Conservation (phyloP, 2,888 invertebrate species). For the Heteromyza rotundicornis region DNA sequence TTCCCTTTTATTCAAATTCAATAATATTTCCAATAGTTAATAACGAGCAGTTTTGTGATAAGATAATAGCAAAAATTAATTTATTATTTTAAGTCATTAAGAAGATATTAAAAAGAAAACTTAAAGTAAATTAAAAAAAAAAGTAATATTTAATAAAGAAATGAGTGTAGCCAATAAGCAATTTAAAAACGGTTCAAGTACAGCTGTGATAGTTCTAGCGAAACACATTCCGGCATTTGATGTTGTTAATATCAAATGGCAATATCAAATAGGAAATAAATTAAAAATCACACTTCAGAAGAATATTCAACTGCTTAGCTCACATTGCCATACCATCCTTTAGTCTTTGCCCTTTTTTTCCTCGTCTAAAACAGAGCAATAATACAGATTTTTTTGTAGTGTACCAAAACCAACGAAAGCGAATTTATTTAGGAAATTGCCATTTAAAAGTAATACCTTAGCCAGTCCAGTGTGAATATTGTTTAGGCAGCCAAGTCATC, state of each 20-base stretch:
- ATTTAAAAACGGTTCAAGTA: conserved; percentile 47
- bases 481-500: too few species aligned
- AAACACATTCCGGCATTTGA: conserved; percentile 36
- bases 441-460: too few species aligned
- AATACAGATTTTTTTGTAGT: neutral
- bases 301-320: neutral
- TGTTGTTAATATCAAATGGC: too few species aligned
- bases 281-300: neutral
- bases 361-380: too few species aligned
- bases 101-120: conserved; percentile 33
- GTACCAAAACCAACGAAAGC: conserved; percentile 16
- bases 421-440: conserved; percentile 14
- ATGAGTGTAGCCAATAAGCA: conserved; percentile 42
- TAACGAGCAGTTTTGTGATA: conserved; percentile 11
- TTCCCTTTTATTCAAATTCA: too few species aligned
- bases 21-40: too few species aligned
- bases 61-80: conserved; percentile 18
- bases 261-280: too few species aligned
- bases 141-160: too few species aligned
- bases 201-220: conserved; percentile 58
- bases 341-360: too few species aligned
- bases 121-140: too few species aligned
- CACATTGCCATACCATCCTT: too few species aligned
- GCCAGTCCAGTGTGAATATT: too few species aligned
- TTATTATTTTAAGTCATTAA: conserved; percentile 35